Conservation (phyloP, 2,113 vertebrate genomes). For the Gulo gulo region DNA sequence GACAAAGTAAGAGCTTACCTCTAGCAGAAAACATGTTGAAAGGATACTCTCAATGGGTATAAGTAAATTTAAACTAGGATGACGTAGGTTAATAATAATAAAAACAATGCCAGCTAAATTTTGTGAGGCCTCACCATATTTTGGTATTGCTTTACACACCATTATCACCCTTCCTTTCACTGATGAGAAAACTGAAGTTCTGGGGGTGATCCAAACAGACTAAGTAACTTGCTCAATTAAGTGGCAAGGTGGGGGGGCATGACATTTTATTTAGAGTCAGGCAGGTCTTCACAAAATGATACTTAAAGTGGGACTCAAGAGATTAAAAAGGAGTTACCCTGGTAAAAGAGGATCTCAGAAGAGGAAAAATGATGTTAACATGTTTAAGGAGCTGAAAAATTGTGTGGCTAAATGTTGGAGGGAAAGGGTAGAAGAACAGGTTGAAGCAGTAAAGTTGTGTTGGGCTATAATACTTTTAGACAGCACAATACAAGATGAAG, state of each 20-base stretch:
- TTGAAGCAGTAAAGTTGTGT: neutral
- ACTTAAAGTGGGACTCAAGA: neutral
- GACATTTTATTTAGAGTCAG: neutral
- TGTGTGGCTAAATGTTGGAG: neutral
- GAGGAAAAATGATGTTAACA: neutral
- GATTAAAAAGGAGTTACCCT: neutral
- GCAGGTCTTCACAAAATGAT: neutral
- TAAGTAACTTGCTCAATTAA: neutral
- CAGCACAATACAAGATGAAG: neutral
- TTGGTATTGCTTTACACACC: neutral
- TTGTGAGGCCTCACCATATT: neutral
- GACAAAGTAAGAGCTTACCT: neutral
- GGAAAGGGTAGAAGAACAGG: neutral
- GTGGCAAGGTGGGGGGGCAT: neutral
- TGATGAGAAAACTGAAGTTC: neutral
- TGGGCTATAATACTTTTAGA: neutral
- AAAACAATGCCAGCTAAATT: neutral
- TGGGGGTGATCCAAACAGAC: neutral
- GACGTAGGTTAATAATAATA: conserved; percentile 8
- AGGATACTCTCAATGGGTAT: neutral
- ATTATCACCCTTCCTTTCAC: neutral
- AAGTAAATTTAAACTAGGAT: neutral
- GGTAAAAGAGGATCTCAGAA: neutral
- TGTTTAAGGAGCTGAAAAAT: neutral
- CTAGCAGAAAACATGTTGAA: neutral